Percentiles rank a stretch among this genome's conserved stretches.
Conservation (phyloP, 1,140 invertebrate species). For the Choristoneura fumiferana region DNA sequence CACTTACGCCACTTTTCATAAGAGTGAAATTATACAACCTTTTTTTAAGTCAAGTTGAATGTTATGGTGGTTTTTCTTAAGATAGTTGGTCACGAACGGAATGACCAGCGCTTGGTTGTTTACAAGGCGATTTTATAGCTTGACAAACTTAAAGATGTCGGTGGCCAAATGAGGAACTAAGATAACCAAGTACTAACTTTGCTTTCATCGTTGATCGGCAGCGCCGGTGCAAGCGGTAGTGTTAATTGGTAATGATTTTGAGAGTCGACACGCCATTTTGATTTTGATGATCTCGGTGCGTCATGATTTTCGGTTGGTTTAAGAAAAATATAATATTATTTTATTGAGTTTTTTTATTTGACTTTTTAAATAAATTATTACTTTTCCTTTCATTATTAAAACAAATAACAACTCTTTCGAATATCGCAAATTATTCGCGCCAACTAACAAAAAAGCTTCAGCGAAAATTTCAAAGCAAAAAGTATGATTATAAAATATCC, state of each 20-base stretch:
- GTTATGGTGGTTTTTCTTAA: slow-evolving; percentile 29
- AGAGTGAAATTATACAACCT: background rate
- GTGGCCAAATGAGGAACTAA: background rate
- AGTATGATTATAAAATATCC: slow-evolving; percentile 6
- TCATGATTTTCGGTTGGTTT: slow-evolving; percentile 7
- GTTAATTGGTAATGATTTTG: background rate
- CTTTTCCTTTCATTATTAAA: too few relatives aligned
- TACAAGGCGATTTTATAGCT: slow-evolving; percentile 61
- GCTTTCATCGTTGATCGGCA: background rate
- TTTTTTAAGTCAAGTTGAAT: background rate
- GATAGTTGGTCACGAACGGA: slow-evolving; percentile 61
- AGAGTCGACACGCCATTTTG: slow-evolving; percentile 50
- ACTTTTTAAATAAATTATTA: too few relatives aligned
- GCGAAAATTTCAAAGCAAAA: background rate
- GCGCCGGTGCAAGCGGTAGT: background rate
- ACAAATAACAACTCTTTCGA: background rate
- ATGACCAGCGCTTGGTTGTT: slow-evolving; percentile 51
- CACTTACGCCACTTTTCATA: background rate
- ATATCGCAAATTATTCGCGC: slow-evolving; percentile 1
- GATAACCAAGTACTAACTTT: background rate
- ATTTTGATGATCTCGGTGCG: slow-evolving; percentile 47
- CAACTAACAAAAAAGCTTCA: slow-evolving; percentile 9
- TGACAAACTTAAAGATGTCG: slow-evolving; percentile 3
- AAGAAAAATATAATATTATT: too few relatives aligned
- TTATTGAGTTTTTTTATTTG: too few relatives aligned